Percentiles rank a stretch among this genome's conserved stretches.
phyloP scores from a whole-genome alignment of 2,113 vertebrate species.

The Channa maculata region DNA sequence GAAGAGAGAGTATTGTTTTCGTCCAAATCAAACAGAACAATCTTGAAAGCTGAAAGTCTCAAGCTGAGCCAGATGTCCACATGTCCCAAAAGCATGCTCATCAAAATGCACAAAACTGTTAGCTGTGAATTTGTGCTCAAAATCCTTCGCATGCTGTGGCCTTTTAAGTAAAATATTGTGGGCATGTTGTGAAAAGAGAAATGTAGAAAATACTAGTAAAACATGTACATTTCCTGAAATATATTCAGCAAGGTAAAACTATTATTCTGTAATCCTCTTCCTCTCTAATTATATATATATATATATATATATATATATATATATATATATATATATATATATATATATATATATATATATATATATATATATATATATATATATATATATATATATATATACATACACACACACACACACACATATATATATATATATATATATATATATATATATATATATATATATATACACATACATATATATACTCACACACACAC shows the following conservation, averaged over 20 bases:
- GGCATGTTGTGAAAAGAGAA: neutral
- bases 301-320: too few species aligned
- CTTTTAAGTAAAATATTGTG: conserved; percentile 13
- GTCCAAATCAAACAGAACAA: conserved; percentile 69
- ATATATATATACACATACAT: too few species aligned
- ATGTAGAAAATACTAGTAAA: neutral
- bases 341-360: too few species aligned
- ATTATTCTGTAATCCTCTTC: too few species aligned
- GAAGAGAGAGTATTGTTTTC: conserved; percentile 57
- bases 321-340: too few species aligned
- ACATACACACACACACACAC: too few species aligned
- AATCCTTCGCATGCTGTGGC: neutral
- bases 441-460: too few species aligned
- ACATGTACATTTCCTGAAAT: neutral
- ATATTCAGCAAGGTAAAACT: neutral
- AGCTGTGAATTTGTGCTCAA: neutral
- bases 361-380: too few species aligned
- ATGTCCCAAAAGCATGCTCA: conserved; percentile 11
- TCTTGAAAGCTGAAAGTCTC: conserved; percentile 56
- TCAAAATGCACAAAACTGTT: conserved; percentile 16
- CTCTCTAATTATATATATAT: too few species aligned
- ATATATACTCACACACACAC: too few species aligned
- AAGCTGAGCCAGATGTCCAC: conserved; percentile 51
- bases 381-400: too few species aligned
- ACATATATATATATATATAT: too few species aligned